phyloP scores from a whole-genome alignment of 2,797 vertebrate genomes.

The Darevskia mixta region DNA sequence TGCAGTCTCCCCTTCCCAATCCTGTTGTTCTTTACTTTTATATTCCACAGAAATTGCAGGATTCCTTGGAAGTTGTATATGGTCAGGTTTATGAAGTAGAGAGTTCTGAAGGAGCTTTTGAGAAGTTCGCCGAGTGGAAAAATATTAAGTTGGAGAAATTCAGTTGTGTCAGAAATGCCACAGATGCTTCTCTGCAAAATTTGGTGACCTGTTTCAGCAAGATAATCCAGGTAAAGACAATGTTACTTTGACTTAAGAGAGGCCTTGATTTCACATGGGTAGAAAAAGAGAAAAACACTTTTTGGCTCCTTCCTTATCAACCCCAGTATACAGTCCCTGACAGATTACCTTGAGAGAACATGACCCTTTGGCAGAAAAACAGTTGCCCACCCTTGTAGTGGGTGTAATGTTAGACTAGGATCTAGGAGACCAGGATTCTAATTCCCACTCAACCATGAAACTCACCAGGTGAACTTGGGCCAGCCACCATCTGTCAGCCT shows the following conservation, averaged over 20 bases:
- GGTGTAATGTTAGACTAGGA: too few species aligned
- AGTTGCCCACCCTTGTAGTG: too few species aligned
- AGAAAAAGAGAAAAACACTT: too few species aligned
- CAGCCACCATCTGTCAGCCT: too few species aligned
- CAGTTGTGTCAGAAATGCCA: constrained; percentile 72
- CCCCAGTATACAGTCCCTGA: too few species aligned
- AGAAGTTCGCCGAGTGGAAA: constrained; percentile 79
- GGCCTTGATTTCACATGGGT: too few species aligned
- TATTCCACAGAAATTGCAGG: constrained; percentile 66
- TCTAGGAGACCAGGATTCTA: too few species aligned
- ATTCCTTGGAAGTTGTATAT: constrained; percentile 68
- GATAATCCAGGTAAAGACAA: constrained; percentile 70
- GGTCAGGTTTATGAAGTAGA: constrained; percentile 62
- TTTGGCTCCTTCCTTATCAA: too few species aligned
- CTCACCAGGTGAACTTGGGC: too few species aligned
- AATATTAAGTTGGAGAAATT: constrained; percentile 73
- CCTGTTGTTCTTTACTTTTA: constrained; percentile 20
- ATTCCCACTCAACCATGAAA: too few species aligned
- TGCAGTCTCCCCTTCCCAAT: neutral
- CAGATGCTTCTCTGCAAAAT: constrained; percentile 68
- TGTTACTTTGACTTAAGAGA: neutral
- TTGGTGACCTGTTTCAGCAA: constrained; percentile 76
- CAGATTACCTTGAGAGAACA: neutral
- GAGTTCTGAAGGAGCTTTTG: constrained; percentile 72
- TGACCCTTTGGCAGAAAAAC: too few species aligned